A percentile compares a stretch with the other conserved stretches of the same genome.
Evolutionary conservation across 2,113 vertebrate species (phyloP).

Genomic region (Loxodonta africana): DNA sequence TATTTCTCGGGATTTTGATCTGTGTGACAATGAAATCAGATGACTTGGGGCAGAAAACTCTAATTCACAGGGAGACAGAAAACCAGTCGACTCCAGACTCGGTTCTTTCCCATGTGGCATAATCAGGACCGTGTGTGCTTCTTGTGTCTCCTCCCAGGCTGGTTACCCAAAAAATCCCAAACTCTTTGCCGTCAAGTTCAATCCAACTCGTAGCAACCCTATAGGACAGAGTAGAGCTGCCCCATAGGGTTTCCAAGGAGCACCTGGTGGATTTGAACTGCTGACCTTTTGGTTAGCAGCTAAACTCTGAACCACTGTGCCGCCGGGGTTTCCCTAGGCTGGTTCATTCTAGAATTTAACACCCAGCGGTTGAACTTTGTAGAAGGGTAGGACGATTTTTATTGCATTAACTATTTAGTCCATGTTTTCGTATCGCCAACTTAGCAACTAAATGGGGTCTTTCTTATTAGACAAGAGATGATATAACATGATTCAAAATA

Average conservation of each 20-base stretch:
- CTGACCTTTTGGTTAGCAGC: too few species aligned
- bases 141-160: not conserved
- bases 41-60: not conserved
- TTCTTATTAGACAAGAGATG: slow-evolving; percentile 24
- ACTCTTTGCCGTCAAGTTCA: too few species aligned
- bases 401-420: slow-evolving; percentile 31
- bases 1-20: slow-evolving; percentile 18
- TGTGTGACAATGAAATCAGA: not conserved
- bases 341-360: slow-evolving; percentile 28
- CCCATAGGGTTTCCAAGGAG: too few species aligned
- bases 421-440: slow-evolving; percentile 44
- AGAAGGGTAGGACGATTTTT: slow-evolving; percentile 5
- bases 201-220: too few species aligned
- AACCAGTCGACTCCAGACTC: not conserved
- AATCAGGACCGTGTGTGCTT: not conserved
- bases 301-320: too few species aligned
- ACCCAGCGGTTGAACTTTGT: slow-evolving; percentile 31
- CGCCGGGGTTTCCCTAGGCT: too few species aligned
- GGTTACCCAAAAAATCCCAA: too few species aligned
- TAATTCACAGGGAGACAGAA: not conserved
- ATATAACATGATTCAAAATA: slow-evolving; percentile 53
- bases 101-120: not conserved
- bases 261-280: too few species aligned
- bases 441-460: slow-evolving; percentile 36
- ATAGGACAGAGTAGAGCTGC: too few species aligned